Conservation (phyloP, 1,140 invertebrate species). For the Archegozetes longisetosus region DNA sequence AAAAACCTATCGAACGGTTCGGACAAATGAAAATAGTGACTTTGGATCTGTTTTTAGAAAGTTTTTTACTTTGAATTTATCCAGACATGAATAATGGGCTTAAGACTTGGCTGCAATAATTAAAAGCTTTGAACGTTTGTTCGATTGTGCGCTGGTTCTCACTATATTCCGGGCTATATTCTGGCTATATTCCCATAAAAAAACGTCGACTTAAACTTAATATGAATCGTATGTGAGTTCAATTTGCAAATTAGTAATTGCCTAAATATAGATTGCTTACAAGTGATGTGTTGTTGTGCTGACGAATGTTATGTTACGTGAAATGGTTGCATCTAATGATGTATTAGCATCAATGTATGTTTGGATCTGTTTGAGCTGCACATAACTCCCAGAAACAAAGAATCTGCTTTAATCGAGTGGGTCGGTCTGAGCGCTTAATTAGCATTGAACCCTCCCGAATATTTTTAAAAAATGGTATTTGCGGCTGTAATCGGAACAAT, state of each 20-base stretch:
- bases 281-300: neutral
- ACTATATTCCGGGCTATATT: too few species aligned
- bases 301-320: too few species aligned
- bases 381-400: neutral
- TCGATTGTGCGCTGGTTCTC: too few species aligned
- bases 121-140: too few species aligned
- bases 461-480: neutral
- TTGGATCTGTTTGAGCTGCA: neutral
- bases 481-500: neutral
- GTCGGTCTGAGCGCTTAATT: neutral
- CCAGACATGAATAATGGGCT: too few species aligned
- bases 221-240: neutral
- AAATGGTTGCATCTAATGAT: neutral
- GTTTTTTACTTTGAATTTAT: too few species aligned
- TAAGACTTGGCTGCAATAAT: too few species aligned
- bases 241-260: neutral
- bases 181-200: too few species aligned
- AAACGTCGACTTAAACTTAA: too few species aligned
- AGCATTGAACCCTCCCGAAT: neutral
- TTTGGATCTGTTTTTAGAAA: too few species aligned
- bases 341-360: neutral
- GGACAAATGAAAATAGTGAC: too few species aligned
- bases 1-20: too few species aligned
- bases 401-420: neutral
- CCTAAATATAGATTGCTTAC: neutral